Percentiles rank a stretch among this genome's conserved stretches.
phyloP scores from a whole-genome alignment of 2,797 vertebrate species.

The Hapalemur alaotrensis region DNA sequence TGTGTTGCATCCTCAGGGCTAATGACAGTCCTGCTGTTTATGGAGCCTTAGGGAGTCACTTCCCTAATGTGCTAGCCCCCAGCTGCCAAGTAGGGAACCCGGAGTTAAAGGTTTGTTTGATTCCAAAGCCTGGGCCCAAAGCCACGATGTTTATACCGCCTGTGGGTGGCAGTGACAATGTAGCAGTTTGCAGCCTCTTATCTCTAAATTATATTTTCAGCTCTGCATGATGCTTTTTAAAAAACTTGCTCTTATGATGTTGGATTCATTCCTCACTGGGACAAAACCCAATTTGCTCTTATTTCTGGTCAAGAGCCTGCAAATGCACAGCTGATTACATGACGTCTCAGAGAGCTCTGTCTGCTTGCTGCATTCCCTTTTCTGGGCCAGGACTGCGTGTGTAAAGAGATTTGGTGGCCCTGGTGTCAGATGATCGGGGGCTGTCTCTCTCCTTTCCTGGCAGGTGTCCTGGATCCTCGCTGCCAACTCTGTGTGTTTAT shows the following conservation, averaged over 20 bases:
- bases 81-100: neutral
- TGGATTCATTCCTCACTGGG: neutral
- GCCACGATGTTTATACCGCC: neutral
- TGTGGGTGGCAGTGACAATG: no score
- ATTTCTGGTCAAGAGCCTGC: neutral
- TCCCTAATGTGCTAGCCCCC: neutral
- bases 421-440: neutral
- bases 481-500: conserved; percentile 83
- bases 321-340: accelerated
- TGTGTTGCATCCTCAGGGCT: neutral
- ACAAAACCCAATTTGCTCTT: neutral
- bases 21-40: neutral
- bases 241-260: neutral
- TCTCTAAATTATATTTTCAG: neutral
- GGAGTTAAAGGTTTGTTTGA: neutral
- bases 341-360: neutral
- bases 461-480: conserved; percentile 78
- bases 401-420: neutral
- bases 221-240: neutral
- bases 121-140: neutral
- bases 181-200: neutral
- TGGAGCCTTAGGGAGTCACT: neutral
- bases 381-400: neutral
- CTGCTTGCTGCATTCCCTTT: neutral
- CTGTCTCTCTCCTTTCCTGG: conserved; percentile 1